Evolutionary conservation across 2,797 vertebrate species (phyloP), one percentile per base, ranked within the genome.

Genomic region (Mareca strepera): DNA sequence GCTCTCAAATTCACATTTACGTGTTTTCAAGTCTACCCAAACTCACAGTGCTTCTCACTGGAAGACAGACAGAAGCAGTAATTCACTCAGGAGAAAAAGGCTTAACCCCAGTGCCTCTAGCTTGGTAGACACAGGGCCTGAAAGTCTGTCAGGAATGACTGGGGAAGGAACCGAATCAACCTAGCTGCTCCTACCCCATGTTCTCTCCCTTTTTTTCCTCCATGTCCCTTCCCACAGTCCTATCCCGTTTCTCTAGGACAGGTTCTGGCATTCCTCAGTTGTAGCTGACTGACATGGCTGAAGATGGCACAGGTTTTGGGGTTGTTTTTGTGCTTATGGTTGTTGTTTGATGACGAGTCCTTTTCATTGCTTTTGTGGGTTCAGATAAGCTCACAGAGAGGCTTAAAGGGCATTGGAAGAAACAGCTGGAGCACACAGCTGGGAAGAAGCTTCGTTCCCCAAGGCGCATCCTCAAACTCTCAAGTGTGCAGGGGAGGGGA

Each of bases 271-370:
- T 26, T 48, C 43, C 66, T 50, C 48, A 56, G 17, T 5, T 59
- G 25, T 6, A 50, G 12, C 5, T 33, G 26, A 70, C 18, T 14
- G 55, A 48, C 29, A 20, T 0, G 9, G 69, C 21, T 90, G 52
- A 48, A 2, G 2, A 50, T 1, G 0, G 29, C 7, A 20, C 23
- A 23, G 7, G 21, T 1, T 13, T 21, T 29, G 15, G 39, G 13
- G 17, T 52, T 52, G 50, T 6, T 52, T 52, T 52, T 28, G 15
- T 26, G 25, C 26, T 25, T 50, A 9, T 26, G 14, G 50, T 43
- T 43, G 39, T 23, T 76, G 70, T 23, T 72, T 74, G 53, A 6
- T 4, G 9, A 50, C 12, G 50, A 60, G 17, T 11, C 17, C 28
- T 83, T 84, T 68, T 46, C 14, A 20, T 53, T n/a, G 35, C 15